Base-by-base conservation (phyloP, 1,140 invertebrate genomes). In the Carposina sasakii region DNA sequence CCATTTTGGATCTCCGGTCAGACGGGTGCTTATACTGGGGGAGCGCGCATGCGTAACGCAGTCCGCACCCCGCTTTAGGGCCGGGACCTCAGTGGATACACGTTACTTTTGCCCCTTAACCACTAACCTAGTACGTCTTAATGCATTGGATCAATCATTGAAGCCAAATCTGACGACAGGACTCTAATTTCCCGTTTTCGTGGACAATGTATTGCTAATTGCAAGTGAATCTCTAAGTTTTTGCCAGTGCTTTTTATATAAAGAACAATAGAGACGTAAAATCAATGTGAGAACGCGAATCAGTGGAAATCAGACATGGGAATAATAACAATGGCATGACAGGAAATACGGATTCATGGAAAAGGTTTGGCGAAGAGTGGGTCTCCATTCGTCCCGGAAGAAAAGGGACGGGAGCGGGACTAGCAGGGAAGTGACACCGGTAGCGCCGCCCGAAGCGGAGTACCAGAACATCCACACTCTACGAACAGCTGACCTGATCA, bases 331-430 rank as follows among this genome's bases (percentile, higher is more conserved):
- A 84, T 84, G 81, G 81, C 77, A 82, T 85, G 81, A 85, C 71
- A 78, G 54, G 53, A 78, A 81, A 78, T 68, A 75, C 60, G 60
- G 71, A 81, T 79, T 76, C 68, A 85, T 86, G 85, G 83, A 86
- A 85, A 86, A 86, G 73, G 82, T 86, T 81, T 85, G 83, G 83
- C 77, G 79, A 67, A 73, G 79, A 48, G 83, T 86, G 46, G 85
- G 85, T 65, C 81, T 86, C 68, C 85, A 85, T 77, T 85, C 85
- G 71, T 85, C 85, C 69, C 82, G 81, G 34, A 82, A 84, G 68
- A 85, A 86, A 76, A 81, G 79, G 72, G 81, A 84, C 75, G 78
- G 76, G 76, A 84, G 77, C 67, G 78, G 79, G 43, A 79, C 74
- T 54, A 81, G 75, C 42, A 59, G 52, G 45, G 76, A 84, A 74